Evolutionary conservation across 2,113 vertebrate species (phyloP), one percentile per base, ranked within the genome.

Genomic region (Dolichotis patagonum): DNA sequence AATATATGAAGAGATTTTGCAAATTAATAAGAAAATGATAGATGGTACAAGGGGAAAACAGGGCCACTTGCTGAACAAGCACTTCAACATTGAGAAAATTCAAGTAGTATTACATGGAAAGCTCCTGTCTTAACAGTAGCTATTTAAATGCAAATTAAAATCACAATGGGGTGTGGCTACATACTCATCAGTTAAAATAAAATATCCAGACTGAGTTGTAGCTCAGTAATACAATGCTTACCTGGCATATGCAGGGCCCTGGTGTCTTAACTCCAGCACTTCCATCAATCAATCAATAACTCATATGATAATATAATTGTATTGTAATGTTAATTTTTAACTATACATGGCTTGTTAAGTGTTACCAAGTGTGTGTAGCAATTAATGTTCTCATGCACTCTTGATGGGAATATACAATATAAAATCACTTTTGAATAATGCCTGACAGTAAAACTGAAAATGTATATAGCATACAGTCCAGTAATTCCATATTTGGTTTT

Each of bases 401-500:
- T 26, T 71, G 46, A 82, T 87, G 62, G 80, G 62, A 65, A n/a
- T 24, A 56, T 49, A 82, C 28, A 60, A 35, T 54, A 26, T 85
- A 93, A 96, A 96, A 69, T 91, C 43, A 77, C 46, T 86, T 84
- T 85, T 88, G 24, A 85, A 84, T 78, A 85, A 30, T 73, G 38
- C 63, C 78, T 92, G 82, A 77, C 19, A 56, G 41, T 88, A 94
- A 77, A 80, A 75, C 13, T 92, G 58, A 85, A 97, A 78, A 88
- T 60, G 6, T 80, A 2, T 41, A 52, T 19, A 49, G 30, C 11
- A 38, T 60, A 20, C 81, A 77, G 80, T 62, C 63, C 85, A 94
- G 56, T 1, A 58, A 71, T 85, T 92, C 67, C 22, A 71, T 54
- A 82, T 90, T 28, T 62, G 49, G 41, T 7, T 30, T 8, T 89